Percentiles rank a stretch among this genome's conserved stretches.
phyloP scores from a whole-genome alignment of 1,140 invertebrate species.

The Bombus pyrosoma region DNA sequence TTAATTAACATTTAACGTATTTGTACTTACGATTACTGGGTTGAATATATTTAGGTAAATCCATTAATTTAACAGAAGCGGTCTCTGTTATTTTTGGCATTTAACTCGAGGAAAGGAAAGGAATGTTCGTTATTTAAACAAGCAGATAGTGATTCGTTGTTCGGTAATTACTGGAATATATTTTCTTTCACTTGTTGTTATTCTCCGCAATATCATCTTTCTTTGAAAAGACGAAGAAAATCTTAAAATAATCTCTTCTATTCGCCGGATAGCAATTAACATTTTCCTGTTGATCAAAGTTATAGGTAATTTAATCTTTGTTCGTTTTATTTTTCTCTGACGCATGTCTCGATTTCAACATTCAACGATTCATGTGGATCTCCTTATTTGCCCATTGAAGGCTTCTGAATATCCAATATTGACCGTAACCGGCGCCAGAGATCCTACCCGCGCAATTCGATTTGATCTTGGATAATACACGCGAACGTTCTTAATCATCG shows the following conservation, averaged over 20 bases:
- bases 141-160: neutral
- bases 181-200: neutral
- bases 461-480: conserved; percentile 22
- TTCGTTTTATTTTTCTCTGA: too few species aligned
- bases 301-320: too few species aligned
- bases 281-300: too few species aligned
- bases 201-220: neutral
- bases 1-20: neutral
- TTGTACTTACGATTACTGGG: neutral
- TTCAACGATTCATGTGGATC: neutral
- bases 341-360: neutral
- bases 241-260: too few species aligned
- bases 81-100: neutral
- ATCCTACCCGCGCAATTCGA: conserved; percentile 16
- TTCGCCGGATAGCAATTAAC: too few species aligned
- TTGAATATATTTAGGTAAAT: neutral
- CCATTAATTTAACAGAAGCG: neutral
- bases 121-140: neutral
- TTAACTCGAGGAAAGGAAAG: neutral
- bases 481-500: conserved; percentile 16
- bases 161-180: too few species aligned
- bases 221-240: too few species aligned
- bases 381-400: conserved; percentile 11
- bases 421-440: neutral
- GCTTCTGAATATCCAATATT: neutral